phyloP scores from a whole-genome alignment of 2,888 invertebrate genomes.

The Drosophila meridionalis region DNA sequence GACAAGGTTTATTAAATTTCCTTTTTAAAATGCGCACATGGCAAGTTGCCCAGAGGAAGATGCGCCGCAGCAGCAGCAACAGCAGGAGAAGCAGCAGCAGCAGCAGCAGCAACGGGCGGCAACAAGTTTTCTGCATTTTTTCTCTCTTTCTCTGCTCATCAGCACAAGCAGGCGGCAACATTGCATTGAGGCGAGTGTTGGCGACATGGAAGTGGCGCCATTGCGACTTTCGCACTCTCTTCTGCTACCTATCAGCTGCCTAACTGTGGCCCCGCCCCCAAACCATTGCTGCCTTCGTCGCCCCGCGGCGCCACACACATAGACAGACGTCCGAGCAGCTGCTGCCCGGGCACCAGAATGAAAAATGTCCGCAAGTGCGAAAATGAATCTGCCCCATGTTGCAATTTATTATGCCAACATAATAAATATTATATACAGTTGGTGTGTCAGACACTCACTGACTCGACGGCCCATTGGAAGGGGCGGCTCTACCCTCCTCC shows the following conservation, averaged over 20 bases:
- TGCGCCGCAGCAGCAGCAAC: constrained; percentile 16
- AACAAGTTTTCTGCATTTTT: constrained; percentile 59
- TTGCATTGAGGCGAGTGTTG: constrained; percentile 20
- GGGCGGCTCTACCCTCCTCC: constrained; percentile 13
- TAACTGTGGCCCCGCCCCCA: constrained; percentile 22
- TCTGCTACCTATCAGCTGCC: constrained; percentile 39
- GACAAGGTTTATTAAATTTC: constrained; percentile 79
- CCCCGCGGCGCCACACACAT: constrained; percentile 10
- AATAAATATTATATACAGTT: constrained; percentile 80
- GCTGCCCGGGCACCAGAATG: constrained; percentile 66
- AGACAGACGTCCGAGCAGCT: constrained; percentile 64
- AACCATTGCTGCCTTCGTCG: not conserved
- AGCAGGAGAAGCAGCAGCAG: constrained; percentile 10
- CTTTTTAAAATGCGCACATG: constrained; percentile 74
- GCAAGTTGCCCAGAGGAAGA: constrained; percentile 47
- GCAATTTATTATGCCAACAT: constrained; percentile 82
- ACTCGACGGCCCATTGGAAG: constrained; percentile 15
- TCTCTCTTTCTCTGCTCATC: constrained; percentile 25
- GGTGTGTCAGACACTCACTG: constrained; percentile 47
- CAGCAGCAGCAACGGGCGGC: constrained; percentile 32
- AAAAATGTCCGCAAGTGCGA: constrained; percentile 81
- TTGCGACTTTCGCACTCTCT: constrained; percentile 51
- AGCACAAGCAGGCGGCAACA: constrained; percentile 21
- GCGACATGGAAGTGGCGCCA: constrained; percentile 64
- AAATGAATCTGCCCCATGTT: constrained; percentile 80